Percentiles rank a stretch among this genome's conserved stretches.
phyloP scores from a whole-genome alignment of 2,113 vertebrate genomes.

The Gallinago undulata region DNA sequence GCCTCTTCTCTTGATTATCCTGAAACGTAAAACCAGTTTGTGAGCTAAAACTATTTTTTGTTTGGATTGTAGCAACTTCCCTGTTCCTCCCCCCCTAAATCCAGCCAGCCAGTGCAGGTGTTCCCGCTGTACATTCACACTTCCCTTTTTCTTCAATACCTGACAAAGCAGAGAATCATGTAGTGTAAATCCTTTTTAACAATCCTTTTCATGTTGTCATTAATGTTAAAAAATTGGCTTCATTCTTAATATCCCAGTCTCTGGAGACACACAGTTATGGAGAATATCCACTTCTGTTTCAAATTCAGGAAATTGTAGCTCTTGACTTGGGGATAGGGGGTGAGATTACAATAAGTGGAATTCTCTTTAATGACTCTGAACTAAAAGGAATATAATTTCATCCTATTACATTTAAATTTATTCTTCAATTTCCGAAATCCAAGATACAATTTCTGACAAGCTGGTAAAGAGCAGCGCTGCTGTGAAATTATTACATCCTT shows the following conservation, averaged over 20 bases:
- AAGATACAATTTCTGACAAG: neutral
- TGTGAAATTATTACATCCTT: neutral
- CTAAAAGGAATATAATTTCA: neutral
- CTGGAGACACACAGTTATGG: neutral
- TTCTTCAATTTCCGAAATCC: neutral
- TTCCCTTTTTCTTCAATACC: neutral
- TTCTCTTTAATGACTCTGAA: neutral
- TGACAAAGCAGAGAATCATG: neutral
- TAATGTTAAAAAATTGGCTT: neutral
- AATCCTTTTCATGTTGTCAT: neutral
- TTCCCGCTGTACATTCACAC: neutral
- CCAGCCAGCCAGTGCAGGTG: neutral
- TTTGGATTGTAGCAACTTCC: neutral
- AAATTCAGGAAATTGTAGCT: neutral
- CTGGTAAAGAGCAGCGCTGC: neutral
- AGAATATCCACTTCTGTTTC: neutral
- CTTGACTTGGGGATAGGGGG: rapidly evolving
- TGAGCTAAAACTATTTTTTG: neutral
- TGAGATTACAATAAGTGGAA: neutral
- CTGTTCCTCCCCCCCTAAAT: neutral
- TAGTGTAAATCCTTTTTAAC: neutral
- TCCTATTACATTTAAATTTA: neutral
- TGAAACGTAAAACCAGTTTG: neutral
- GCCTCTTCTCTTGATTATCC: neutral
- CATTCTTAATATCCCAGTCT: neutral